Evolutionary conservation across 1,140 invertebrate genomes (phyloP).

Genomic region (Coboldia fuscipes): DNA sequence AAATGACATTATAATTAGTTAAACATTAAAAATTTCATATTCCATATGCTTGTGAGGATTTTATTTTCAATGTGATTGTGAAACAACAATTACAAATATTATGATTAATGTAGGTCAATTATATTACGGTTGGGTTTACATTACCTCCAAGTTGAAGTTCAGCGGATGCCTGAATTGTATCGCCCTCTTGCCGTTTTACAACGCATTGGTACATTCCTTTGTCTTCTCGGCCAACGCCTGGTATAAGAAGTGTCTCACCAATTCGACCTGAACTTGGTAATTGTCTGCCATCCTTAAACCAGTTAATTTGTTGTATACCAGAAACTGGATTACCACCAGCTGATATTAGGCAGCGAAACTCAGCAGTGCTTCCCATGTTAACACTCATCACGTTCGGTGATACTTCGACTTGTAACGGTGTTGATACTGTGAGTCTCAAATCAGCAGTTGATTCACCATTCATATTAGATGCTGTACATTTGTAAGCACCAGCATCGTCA

Average conservation of each 20-base stretch:
- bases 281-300: slow-evolving; percentile 56
- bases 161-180: slow-evolving; percentile 57
- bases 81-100: not conserved
- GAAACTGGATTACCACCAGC: slow-evolving; percentile 18
- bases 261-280: slow-evolving; percentile 37
- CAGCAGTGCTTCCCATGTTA: slow-evolving; percentile 51
- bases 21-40: too few species aligned
- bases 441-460: slow-evolving; percentile 43
- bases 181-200: slow-evolving; percentile 45
- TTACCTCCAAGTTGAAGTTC: slow-evolving; percentile 62
- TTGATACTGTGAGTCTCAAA: slow-evolving; percentile 34
- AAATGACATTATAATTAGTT: too few species aligned
- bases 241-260: slow-evolving; percentile 38
- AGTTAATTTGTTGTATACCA: slow-evolving; percentile 24
- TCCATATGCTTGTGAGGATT: not conserved
- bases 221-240: slow-evolving; percentile 49
- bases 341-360: slow-evolving; percentile 46
- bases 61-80: not conserved
- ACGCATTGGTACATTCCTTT: slow-evolving; percentile 75
- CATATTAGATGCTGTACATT: slow-evolving; percentile 42
- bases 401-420: slow-evolving; percentile 46
- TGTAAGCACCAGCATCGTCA: slow-evolving; percentile 46
- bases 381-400: slow-evolving; percentile 45
- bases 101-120: too few species aligned
- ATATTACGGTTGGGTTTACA: slow-evolving; percentile 7